Base-by-base conservation (phyloP, 2,888 invertebrate species). In the Lysandra coridon region DNA sequence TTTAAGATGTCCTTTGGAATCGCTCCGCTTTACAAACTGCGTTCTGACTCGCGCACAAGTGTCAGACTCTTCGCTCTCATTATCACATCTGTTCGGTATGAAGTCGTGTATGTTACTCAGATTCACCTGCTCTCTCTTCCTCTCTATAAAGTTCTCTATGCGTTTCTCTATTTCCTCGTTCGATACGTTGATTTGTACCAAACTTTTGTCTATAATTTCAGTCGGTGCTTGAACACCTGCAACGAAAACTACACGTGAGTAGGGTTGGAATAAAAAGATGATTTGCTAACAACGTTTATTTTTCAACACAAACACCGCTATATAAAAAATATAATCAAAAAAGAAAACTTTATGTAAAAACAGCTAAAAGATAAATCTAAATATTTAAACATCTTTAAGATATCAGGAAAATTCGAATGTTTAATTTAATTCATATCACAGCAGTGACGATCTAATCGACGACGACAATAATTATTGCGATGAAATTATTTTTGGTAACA, bases 41-140 rank as follows among this genome's bases (percentile, higher is more conserved):
- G 98, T 96, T 87, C 97, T 95, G 17, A 97, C 96, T 86, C 98
- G 93, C 0, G 98, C 98, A 90, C 98, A 98, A 0, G 96, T 96
- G 82, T 92, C 93, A 82, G 95, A 92, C 40, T 92, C 92, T 80
- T 95, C 93, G 77, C 89, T 88, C 83, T 87, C 88, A 81, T 85
- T 88, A 79, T 87, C 87, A 2, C 85, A 80, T 74, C 85, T 88
- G n/a, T 80, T 76, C 44, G 90, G 91, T 79, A 97, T 97, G 87
- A 98, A 98, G 87, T 98, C 98, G 83, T 96, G 95, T 33, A 97
- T 95, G 87, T 98, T 98, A 81, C 95, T 95, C 7, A 96, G 86
- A 90, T 98, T 96, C 40, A 93, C 92, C 92, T 98, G 97, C 80
- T 96, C 95, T 57, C 97, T 95, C 91, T 98, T 98, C 82, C 96